Conservation (phyloP, 2,888 invertebrate species). For the Nemurella pictetii region DNA sequence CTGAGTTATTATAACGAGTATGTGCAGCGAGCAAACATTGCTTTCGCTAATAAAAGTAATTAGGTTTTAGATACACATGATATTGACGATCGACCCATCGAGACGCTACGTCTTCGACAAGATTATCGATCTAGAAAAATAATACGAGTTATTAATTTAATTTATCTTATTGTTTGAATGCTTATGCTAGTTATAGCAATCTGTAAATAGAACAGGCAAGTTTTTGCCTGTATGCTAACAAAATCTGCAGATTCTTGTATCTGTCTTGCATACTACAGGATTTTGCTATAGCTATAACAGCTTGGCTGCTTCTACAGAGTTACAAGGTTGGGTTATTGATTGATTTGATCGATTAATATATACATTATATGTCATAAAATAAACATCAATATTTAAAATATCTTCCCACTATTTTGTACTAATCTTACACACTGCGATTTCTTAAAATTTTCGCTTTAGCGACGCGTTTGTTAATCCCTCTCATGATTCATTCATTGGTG, state of each 20-base stretch:
- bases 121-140: not conserved
- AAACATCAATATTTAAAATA: slow-evolving; percentile 34
- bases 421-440: slow-evolving; percentile 20
- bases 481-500: not conserved
- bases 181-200: not conserved
- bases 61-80: not conserved
- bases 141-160: not conserved
- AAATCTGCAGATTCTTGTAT: too few species aligned
- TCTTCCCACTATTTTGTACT: slow-evolving; percentile 30
- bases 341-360: not conserved
- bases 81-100: not conserved
- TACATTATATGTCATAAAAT: slow-evolving; percentile 30
- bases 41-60: not conserved
- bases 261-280: too few species aligned
- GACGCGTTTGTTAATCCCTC: not conserved
- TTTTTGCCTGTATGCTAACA: too few species aligned
- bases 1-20: not conserved
- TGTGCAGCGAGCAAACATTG: not conserved
- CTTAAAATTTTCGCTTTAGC: not conserved
- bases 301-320: not conserved
- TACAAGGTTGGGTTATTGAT: not conserved
- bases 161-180: not conserved
- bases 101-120: not conserved
- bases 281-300: too few species aligned
- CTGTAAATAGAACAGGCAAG: too few species aligned